Base-by-base conservation (phyloP, 1,140 invertebrate genomes). In the Drosophila dunni region DNA sequence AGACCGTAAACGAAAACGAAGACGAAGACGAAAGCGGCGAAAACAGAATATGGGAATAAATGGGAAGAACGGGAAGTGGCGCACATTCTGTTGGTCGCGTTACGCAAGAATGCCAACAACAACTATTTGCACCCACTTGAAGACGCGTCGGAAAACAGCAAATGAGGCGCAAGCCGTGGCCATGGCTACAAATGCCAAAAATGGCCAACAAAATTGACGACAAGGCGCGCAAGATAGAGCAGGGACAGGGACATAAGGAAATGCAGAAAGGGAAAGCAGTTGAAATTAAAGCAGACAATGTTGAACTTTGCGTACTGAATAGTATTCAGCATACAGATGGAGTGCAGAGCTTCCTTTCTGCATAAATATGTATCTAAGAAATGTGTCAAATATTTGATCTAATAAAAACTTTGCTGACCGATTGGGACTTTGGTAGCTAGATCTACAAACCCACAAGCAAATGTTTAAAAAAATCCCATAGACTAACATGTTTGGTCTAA, bases 51-150 rank as follows among this genome's bases (percentile, higher is more conserved):
- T 6, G 24, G 24, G 24, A 29, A 29, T 29, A 29, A 29, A 29
- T 29, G 38, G 8, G 56, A 3, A 15, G 45, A 29, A 29, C 5
- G 38, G 8, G 56, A 3, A 15, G 45, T 46, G 33, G 7, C 8
- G 13, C 15, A 56, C 53, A 57, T 57, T 67, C 44, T 67, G 53
- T 9, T 66, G 64, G 34, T 20, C 42, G 24, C 36, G 45, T 63
- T 33, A 63, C 33, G 65, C 56, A 29, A 51, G 46, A 70, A 63
- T 36, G 48, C 48, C 42, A 11, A 56, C 48, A 61, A 58, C 44
- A 57, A 74, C 71, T 74, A 74, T 74, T 74, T 69, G 65, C 71
- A 74, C 71, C 65, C 66, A 74, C 71, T 74, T 57, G 50, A 74
- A 57, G 58, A 63, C 38, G 50, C 57, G 70, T 44, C 50, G 69